A percentile compares a stretch with the other conserved stretches of the same genome.
Conservation (phyloP, 2,797 vertebrate species). For the Meda fulgida region DNA sequence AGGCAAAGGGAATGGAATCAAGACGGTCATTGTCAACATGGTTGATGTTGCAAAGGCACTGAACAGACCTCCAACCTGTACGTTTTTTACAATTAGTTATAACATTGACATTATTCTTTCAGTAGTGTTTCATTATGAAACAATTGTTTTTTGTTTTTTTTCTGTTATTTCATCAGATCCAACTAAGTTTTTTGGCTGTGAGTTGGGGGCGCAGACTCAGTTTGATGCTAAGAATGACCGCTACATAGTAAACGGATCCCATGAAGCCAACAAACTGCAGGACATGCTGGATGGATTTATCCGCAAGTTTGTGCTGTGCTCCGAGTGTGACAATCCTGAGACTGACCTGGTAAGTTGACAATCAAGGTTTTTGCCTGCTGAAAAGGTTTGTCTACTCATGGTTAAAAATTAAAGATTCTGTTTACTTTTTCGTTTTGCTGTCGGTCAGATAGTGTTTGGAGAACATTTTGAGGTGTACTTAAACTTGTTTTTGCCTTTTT, state of each 20-base stretch:
- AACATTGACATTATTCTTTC: neutral
- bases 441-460: neutral
- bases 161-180: constrained; percentile 82
- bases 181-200: constrained; percentile 99
- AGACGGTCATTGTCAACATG: constrained; percentile 99
- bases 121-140: neutral
- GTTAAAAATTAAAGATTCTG: constrained; percentile 8
- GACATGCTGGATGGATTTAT: constrained; percentile 99
- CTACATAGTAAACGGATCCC: constrained; percentile 99
- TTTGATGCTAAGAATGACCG: constrained; percentile 99
- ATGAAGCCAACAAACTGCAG: constrained; percentile 99
- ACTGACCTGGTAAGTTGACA: constrained; percentile 91
- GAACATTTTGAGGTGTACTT: neutral
- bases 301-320: constrained; percentile 99
- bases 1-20: constrained; percentile 99
- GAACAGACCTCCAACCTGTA: constrained; percentile 99
- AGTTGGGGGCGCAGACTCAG: constrained; percentile 99
- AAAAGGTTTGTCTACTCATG: neutral
- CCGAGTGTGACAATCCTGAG: constrained; percentile 99
- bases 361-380: neutral
- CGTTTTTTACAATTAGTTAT: constrained; percentile 68
- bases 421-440: neutral
- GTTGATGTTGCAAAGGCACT: constrained; percentile 99
- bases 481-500: neutral
- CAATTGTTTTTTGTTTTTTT: neutral